Base-by-base conservation (phyloP, 2,113 vertebrate species). In the Trachemys scripta region DNA sequence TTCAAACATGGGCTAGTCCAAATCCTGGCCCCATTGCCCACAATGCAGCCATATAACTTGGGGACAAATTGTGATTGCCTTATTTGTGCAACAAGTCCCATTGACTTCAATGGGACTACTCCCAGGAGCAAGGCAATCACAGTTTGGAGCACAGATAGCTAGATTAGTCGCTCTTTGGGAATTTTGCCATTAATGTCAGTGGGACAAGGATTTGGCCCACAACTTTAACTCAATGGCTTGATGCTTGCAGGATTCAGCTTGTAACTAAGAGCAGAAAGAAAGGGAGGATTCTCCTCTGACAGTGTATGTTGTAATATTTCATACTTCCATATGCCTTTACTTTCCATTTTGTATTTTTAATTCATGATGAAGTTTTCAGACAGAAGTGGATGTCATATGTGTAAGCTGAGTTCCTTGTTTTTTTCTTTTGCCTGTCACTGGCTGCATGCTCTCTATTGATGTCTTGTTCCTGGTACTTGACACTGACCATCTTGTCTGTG, bases 401-500 rank as follows among this genome's bases (percentile, higher is more conserved):
- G 96, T 97, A 97, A 95, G 96, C 98, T 96, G 95, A 97, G 97
- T 98, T 97, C 97, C 95, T 97, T 98, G 96, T 98, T 94, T 98
- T 97, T 98, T 98, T 94, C 97, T 98, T 98, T 97, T 97, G 97
- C 98, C 96, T 92, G 88, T 96, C 95, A 96, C 97, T 97, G 98
- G 96, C 97, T 98, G 98, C 98, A 97, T 98, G 98, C 96, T 98
- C 97, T 98, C 97, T 98, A 42, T 98, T 98, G 98, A 97, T 97
- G 97, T 98, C 98, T 98, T 98, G 95, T 97, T 98, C 97, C 98
- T 97, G 98, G 96, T 98, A 94, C 98, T 98, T 98, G 98, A 98
- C 98, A 96, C 94, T 98, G 96, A 97, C 95, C 97, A 94, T 97
- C 98, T 98, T 98, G 97, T 98, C 98, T 98, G 97, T 98, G 98